Percentiles rank a stretch among this genome's conserved stretches.
phyloP scores from a whole-genome alignment of 2,888 invertebrate species.

The Syrphus vitripennis region DNA sequence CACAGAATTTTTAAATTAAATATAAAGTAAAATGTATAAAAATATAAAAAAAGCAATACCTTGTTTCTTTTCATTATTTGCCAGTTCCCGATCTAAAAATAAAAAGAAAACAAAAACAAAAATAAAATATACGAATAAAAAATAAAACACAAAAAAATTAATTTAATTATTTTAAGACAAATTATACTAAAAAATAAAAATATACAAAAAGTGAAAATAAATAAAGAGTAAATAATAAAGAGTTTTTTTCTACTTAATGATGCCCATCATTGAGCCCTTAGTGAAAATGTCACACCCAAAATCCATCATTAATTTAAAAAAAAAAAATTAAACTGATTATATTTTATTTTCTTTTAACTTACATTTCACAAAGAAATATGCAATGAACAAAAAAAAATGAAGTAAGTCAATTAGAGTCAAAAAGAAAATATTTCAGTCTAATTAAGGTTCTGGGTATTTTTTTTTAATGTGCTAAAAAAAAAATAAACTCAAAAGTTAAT shows the following conservation, averaged over 20 bases:
- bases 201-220: background rate
- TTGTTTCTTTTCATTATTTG: constrained; percentile 80
- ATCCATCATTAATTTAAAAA: background rate
- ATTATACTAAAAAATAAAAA: background rate
- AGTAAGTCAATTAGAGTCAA: constrained; percentile 24
- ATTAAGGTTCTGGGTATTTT: constrained; percentile 51
- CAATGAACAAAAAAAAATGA: background rate
- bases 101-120: constrained; percentile 72
- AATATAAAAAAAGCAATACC: constrained; percentile 71
- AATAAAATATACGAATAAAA: constrained; percentile 64
- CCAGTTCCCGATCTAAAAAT: constrained; percentile 80
- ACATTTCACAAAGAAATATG: background rate
- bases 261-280: background rate
- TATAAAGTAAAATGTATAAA: background rate
- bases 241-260: no score
- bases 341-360: background rate
- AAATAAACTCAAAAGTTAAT: constrained; percentile 31
- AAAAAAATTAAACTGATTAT: background rate
- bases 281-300: background rate
- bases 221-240: background rate
- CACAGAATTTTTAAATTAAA: no score
- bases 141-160: constrained; percentile 45
- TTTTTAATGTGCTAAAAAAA: background rate
- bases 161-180: background rate
- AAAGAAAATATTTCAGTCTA: constrained; percentile 48